phyloP scores from a whole-genome alignment of 35 echinoderm and acorn worm genomes.

The Apostichopus japonicus region DNA sequence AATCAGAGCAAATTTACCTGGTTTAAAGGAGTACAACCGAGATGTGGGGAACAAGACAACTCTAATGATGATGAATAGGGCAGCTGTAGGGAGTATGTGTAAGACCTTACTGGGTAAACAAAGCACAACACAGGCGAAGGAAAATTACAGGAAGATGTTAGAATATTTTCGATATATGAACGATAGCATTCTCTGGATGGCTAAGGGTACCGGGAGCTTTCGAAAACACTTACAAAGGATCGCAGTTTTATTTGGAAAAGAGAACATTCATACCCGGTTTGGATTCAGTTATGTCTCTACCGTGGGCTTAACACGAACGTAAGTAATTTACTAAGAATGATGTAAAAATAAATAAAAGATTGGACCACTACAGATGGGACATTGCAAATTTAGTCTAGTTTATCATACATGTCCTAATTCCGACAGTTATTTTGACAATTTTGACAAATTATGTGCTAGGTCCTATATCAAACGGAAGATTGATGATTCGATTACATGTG shows the following conservation, averaged over 20 bases:
- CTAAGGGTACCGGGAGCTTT: not conserved
- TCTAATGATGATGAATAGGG: slow-evolving; percentile 41
- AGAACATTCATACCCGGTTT: not conserved
- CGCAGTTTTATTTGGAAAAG: not conserved
- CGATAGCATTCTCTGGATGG: not conserved
- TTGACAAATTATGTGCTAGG: no score
- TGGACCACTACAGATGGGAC: no score
- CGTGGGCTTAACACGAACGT: not conserved
- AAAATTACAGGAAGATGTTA: not conserved
- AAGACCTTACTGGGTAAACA: not conserved
- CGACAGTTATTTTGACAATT: no score
- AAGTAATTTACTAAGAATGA: not conserved
- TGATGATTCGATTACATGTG: no score
- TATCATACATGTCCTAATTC: no score
- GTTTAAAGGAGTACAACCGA: slow-evolving; percentile 2
- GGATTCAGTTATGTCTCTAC: not conserved
- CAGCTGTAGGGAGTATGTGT: not conserved
- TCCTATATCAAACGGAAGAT: no score
- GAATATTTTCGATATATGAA: not conserved
- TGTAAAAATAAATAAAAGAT: no score
- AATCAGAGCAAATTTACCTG: slow-evolving; percentile 43
- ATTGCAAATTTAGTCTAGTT: no score
- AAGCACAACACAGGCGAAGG: not conserved
- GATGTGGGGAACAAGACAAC: slow-evolving; percentile 59
- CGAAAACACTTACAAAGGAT: not conserved